These are phyloP conservation scores for Porphyrio hochstetteri DNA, from an alignment of 2,113 vertebrate genomes.

Conservation along the genomic window DNA sequence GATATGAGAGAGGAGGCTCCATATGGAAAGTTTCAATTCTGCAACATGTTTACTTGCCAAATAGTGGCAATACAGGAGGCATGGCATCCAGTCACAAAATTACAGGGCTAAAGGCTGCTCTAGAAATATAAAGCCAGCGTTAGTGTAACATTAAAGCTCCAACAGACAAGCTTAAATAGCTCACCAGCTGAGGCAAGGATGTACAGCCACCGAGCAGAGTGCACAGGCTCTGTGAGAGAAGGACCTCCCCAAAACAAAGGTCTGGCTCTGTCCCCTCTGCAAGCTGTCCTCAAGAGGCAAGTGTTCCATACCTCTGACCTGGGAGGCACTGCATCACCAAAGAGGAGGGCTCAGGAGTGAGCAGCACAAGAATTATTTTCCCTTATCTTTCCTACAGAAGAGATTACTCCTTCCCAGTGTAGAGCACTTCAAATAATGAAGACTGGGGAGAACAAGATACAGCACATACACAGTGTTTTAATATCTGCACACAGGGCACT, in stretches of 20 bases:
- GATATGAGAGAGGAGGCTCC: neutral
- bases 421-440: neutral
- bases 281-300: neutral
- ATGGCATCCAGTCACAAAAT: neutral
- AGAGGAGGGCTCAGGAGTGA: neutral
- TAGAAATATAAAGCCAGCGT: neutral
- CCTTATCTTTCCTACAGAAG: neutral
- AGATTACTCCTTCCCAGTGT: neutral
- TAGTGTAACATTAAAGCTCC: neutral
- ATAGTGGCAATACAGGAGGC: neutral
- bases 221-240: neutral
- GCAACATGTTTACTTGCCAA: neutral
- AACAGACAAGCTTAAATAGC: neutral
- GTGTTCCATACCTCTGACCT: neutral
- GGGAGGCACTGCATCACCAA: neutral
- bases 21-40: neutral
- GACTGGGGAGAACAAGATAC: neutral
- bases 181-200: neutral
- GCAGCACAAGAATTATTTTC: neutral
- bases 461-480: neutral
- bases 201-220: rapidly evolving
- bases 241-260: neutral
- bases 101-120: neutral
- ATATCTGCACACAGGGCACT: no score
- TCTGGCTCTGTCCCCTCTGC: neutral